Evolutionary conservation across 1,140 invertebrate genomes (phyloP).

Genomic region (Drosophila paulistorum): DNA sequence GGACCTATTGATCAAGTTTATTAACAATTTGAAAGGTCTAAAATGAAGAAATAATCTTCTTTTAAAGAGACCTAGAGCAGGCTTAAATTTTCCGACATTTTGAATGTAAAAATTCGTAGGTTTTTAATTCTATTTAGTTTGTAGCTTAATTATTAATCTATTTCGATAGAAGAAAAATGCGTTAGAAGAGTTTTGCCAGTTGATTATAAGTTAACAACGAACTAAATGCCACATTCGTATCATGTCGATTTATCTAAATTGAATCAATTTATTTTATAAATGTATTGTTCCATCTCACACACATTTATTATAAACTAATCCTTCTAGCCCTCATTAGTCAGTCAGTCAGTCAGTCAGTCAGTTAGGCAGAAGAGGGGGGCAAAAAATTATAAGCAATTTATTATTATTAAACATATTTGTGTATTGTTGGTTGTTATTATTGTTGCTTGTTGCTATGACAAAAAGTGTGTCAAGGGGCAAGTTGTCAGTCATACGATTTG

Average conservation of each 20-base stretch:
- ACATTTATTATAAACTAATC: conserved; percentile 27
- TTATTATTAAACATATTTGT: conserved; percentile 54
- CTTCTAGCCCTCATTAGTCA: conserved; percentile 26
- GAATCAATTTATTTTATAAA: background rate
- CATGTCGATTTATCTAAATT: conserved; percentile 3
- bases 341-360: background rate
- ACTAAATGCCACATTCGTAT: background rate
- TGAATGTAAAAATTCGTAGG: too few species aligned
- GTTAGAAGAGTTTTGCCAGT: too few species aligned
- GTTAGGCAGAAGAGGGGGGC: background rate
- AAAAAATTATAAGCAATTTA: conserved; percentile 59
- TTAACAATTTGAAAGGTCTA: too few species aligned
- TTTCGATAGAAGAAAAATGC: too few species aligned
- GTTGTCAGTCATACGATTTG: conserved; percentile 77
- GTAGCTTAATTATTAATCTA: too few species aligned
- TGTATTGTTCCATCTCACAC: background rate
- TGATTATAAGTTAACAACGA: background rate
- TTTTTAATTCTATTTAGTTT: too few species aligned
- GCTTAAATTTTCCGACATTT: too few species aligned
- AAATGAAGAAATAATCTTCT: too few species aligned
- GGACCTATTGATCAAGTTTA: too few species aligned
- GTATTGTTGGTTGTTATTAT: background rate
- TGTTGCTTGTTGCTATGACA: conserved; percentile 63
- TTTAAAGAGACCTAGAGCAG: too few species aligned
- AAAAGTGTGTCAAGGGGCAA: conserved; percentile 79